Base-by-base conservation (phyloP, 2,797 vertebrate species). In the Gallirallus australis region DNA sequence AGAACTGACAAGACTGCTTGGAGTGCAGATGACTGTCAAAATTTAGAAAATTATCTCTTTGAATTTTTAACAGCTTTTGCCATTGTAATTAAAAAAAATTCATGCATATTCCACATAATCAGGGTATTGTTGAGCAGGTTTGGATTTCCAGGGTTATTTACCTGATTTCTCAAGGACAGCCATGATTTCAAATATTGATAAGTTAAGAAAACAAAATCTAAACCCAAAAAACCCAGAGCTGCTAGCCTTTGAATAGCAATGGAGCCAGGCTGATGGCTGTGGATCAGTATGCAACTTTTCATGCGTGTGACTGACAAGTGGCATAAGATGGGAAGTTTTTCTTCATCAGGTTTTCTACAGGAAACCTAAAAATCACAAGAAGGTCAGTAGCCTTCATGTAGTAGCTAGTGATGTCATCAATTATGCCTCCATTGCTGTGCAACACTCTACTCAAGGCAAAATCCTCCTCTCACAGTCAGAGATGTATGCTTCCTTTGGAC, bases 1-100 rank as follows among this genome's bases (percentile, higher is more conserved):
- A 96, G 89, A 97, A 94, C 31, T 90, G 93, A 88, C 61, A 80
- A 31, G 92, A 89, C 45, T 88, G 91, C 87, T 90, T 60, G 81
- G 87, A 96, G 52, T 70, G 59, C 59, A 93, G 89, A 94, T 93
- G 90, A 95, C 50, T 92, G 59, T 61, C 50, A 94, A 97, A 96
- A 91, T 28, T 82, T 54, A 96, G 86, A 94, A 97, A 96, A 97
- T 64, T 15, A 85, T 93, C 95, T 94, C 69, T 97, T 80, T 94
- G 82, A 94, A 97, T 85, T 93, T 80, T 71, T 95, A 64, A 76
- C 71, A 80, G 94, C 86, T 89, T 89, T 93, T 89, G 70, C 0
- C 0, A 86, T 31, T 88, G 37, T 72, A 84, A 94, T 91, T 92
- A 3, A 61, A 86, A 86, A 66, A 56, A 15, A 9, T 35, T 64